Evolutionary conservation across 1,140 invertebrate species (phyloP).

Genomic region (Liolophura sinensis): DNA sequence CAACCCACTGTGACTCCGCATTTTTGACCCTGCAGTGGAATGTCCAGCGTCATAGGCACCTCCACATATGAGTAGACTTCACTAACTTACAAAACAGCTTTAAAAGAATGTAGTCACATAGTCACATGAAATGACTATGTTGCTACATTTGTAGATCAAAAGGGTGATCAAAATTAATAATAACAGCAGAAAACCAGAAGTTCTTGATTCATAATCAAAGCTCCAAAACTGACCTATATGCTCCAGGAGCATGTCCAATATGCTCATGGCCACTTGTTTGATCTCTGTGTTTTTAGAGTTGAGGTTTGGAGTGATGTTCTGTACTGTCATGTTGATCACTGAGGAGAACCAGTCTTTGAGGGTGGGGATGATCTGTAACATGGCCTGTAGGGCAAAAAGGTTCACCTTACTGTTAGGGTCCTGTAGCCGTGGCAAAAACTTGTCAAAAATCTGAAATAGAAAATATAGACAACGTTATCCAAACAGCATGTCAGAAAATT

Average conservation of each 20-base stretch:
- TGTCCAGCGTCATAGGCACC: too few relatives aligned
- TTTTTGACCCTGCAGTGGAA: too few relatives aligned
- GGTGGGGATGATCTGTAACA: conserved; percentile 48
- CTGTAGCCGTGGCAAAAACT: conserved; percentile 51
- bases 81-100: too few relatives aligned
- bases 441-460: conserved; percentile 57
- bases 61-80: too few relatives aligned
- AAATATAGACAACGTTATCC: neutral
- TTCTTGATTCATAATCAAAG: too few relatives aligned
- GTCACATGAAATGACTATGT: too few relatives aligned
- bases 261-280: conserved; percentile 43
- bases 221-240: conserved; percentile 45
- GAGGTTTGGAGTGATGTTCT: conserved; percentile 50
- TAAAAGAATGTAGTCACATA: too few relatives aligned
- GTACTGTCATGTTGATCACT: conserved; percentile 49
- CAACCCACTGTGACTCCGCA: too few relatives aligned
- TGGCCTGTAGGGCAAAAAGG: conserved; percentile 51
- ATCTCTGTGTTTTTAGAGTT: conserved; percentile 59
- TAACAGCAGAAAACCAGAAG: too few relatives aligned
- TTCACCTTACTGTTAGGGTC: conserved; percentile 60
- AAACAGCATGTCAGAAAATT: too few relatives aligned
- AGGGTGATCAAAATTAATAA: too few relatives aligned
- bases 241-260: conserved; percentile 50
- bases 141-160: too few relatives aligned
- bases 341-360: conserved; percentile 38